These are phyloP conservation scores for Apotomis turbidana DNA, from an alignment of 2,888 invertebrate genomes.

Conservation along the genomic window DNA sequence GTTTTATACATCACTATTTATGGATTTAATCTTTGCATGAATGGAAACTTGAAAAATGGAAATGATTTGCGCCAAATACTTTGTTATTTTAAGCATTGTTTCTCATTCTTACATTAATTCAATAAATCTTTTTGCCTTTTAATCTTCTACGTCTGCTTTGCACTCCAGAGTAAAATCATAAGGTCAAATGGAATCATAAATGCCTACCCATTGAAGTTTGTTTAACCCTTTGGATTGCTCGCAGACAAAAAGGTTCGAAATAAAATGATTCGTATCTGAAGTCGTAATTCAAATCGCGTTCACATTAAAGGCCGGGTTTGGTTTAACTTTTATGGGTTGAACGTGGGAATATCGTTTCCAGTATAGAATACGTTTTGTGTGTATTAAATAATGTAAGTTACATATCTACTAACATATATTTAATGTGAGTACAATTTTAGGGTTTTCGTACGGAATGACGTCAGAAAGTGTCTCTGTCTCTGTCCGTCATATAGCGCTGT, in stretches of 20 bases:
- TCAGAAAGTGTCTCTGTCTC: too few species aligned
- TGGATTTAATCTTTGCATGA: too few species aligned
- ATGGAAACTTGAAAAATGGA: too few species aligned
- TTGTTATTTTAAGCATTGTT: slow-evolving; percentile 28
- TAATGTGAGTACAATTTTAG: too few species aligned
- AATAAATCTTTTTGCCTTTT: slow-evolving; percentile 30
- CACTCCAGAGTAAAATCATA: slow-evolving; percentile 13
- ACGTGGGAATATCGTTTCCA: slow-evolving; percentile 9
- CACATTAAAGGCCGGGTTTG: slow-evolving; percentile 9
- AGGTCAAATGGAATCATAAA: slow-evolving; percentile 32
- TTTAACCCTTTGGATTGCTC: slow-evolving; percentile 27
- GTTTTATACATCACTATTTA: too few species aligned
- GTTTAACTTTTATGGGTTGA: slow-evolving; percentile 30
- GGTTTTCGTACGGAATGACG: too few species aligned
- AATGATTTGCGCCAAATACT: slow-evolving; percentile 6
- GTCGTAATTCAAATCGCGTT: slow-evolving; percentile 33
- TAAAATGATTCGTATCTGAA: slow-evolving; percentile 36
- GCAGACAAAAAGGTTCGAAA: slow-evolving; percentile 34
- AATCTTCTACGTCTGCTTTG: slow-evolving; percentile 21
- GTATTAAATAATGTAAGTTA: neutral
- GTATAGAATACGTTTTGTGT: neutral
- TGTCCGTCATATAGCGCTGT: too few species aligned
- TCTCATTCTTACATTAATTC: slow-evolving; percentile 30
- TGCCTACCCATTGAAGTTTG: slow-evolving; percentile 32
- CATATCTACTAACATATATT: too few species aligned